Conservation (phyloP, 1,140 invertebrate species). For the Dysdera silvatica region DNA sequence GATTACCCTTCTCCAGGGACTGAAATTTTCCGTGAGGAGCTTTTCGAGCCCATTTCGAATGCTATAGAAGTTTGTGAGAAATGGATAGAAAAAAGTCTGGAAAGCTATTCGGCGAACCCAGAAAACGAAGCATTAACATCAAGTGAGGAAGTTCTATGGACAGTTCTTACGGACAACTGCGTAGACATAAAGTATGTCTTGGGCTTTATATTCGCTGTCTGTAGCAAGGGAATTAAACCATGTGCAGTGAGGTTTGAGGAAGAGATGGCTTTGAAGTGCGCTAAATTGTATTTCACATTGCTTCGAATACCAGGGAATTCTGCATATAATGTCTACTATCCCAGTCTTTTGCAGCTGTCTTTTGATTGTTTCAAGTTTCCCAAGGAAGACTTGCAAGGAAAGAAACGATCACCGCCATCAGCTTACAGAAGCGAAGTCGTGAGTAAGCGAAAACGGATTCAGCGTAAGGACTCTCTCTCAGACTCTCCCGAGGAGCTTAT, state of each 20-base stretch:
- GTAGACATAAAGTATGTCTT: conserved; percentile 8
- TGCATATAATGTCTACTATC: conserved; percentile 53
- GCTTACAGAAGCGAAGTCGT: background rate
- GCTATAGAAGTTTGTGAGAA: too few species aligned
- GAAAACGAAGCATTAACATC: too few species aligned
- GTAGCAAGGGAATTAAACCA: conserved; percentile 1
- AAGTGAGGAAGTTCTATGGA: conserved; percentile 9
- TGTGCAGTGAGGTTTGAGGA: conserved; percentile 1
- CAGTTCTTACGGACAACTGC: background rate
- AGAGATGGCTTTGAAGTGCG: background rate
- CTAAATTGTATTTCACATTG: conserved; percentile 45
- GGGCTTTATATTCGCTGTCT: conserved; percentile 5
- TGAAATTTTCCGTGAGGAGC: too few species aligned
- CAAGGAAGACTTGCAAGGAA: conserved; percentile 35
- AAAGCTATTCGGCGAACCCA: too few species aligned
- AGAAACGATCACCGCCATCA: background rate
- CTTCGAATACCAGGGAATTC: conserved; percentile 51
- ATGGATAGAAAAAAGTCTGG: too few species aligned
- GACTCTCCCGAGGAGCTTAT: conserved; percentile 26
- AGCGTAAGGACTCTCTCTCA: too few species aligned
- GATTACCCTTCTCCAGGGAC: too few species aligned
- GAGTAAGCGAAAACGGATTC: too few species aligned
- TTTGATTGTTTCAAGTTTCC: conserved; percentile 47
- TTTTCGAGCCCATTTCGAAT: too few species aligned
- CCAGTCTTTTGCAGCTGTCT: conserved; percentile 48